phyloP scores from a whole-genome alignment of 2,888 invertebrate species.

The Heliconius erato region DNA sequence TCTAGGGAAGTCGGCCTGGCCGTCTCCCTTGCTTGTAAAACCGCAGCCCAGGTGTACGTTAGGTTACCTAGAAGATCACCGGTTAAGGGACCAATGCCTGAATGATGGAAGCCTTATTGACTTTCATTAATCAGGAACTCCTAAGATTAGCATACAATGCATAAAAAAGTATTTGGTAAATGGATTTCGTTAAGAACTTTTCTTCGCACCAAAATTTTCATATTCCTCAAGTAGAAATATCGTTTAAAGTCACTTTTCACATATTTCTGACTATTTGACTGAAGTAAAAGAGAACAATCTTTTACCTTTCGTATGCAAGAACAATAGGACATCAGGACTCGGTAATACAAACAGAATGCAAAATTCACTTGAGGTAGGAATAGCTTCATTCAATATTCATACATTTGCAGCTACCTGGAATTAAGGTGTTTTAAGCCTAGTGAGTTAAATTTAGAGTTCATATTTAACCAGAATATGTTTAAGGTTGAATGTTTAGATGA shows the following conservation, averaged over 20 bases:
- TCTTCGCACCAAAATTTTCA: not conserved
- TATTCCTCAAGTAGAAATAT: constrained; percentile 6
- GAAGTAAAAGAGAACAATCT: constrained; percentile 39
- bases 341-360: constrained; percentile 55
- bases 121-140: no score
- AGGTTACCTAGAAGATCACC: no score
- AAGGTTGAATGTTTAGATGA: constrained; percentile 50
- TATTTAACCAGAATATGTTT: constrained; percentile 33
- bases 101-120: no score
- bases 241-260: constrained; percentile 19
- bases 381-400: constrained; percentile 57
- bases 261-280: constrained; percentile 31
- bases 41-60: no score
- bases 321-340: constrained; percentile 51
- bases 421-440: constrained; percentile 5
- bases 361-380: constrained; percentile 54
- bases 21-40: no score
- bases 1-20: no score
- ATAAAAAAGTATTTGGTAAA: no score
- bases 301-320: constrained; percentile 41
- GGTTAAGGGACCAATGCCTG: no score
- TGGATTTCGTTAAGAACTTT: not conserved
- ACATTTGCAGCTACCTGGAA: constrained; percentile 43
- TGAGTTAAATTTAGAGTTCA: constrained; percentile 34
- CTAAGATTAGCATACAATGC: no score